These are phyloP conservation scores for Aphelenchoides bicaudatus DNA, from an alignment of 2,888 invertebrate genomes.

Conservation along the genomic window DNA sequence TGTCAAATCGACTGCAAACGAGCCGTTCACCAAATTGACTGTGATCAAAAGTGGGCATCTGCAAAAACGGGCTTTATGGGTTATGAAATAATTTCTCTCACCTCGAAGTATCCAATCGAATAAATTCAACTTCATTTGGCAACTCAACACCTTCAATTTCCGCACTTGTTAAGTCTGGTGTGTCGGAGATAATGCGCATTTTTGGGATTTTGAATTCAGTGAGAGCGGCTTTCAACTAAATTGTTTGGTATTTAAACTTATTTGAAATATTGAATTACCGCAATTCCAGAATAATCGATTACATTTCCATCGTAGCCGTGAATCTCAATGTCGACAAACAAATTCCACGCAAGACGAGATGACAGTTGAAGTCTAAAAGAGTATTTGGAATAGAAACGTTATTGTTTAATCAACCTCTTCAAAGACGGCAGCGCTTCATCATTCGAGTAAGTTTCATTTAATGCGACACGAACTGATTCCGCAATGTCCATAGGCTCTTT, in stretches of 20 bases:
- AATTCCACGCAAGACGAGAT: constrained; percentile 13
- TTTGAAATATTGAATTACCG: constrained; percentile 3
- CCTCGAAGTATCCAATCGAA: constrained; percentile 2
- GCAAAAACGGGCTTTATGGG: background rate
- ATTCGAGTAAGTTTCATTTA: constrained; percentile 7
- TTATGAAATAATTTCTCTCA: background rate
- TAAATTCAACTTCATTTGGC: constrained; percentile 11
- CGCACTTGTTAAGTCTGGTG: background rate
- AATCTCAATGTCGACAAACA: constrained; percentile 16
- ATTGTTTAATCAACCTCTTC: too few relatives aligned
- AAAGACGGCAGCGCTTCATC: constrained; percentile 16
- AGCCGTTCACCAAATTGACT: constrained; percentile 14
- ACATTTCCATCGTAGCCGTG: constrained; percentile 15
- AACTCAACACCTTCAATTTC: constrained; percentile 18
- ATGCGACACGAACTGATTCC: constrained; percentile 7
- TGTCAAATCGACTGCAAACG: constrained; percentile 14
- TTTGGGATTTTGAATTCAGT: constrained; percentile 12
- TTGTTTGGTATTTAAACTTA: background rate
- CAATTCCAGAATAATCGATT: constrained; percentile 16
- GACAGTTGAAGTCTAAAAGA: constrained; percentile 11
- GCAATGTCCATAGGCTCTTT: constrained; percentile 13
- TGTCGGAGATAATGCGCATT: constrained; percentile 1
- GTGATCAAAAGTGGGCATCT: constrained; percentile 18
- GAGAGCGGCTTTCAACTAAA: constrained; percentile 18
- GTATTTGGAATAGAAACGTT: background rate